Base-by-base conservation (phyloP, 2,113 vertebrate species). In the Ciconia maguari region DNA sequence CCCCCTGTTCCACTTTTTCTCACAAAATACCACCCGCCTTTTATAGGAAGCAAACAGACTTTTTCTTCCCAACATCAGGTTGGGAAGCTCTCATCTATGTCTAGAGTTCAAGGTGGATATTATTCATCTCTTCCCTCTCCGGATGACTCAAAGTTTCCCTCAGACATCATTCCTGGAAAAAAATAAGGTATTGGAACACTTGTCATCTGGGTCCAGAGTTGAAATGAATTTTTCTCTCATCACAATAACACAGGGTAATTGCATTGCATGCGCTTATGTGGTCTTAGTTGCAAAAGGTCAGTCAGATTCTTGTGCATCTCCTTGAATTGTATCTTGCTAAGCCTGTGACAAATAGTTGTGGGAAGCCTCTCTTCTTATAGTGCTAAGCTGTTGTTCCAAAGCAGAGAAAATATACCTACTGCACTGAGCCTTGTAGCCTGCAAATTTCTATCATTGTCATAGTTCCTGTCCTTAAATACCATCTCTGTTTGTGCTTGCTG, bases 101-200 rank as follows among this genome's bases (percentile, higher is more conserved):
- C 66, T 83, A 21, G 41, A 89, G 57, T 79, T 92, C 48, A 89
- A 79, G 34, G 55, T 80, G 46, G 61, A 49, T 86, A 77, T 83
- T 96, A 76, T 60, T 93, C 6, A 94, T 62, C 54, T 72, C 36
- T 76, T 90, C 68, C 51, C 41, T 76, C 48, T 65, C 44, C 49
- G 49, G 15, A 92, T 94, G 91, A 94, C 77, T 92, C 94, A 96
- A 85, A 86, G 10, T 68, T 94, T 96, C 83, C 44, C 21, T 91
- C 81, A 91, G 87, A 92, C 74, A 87, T 82, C 24, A 77, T 79
- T 85, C 78, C 60, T 82, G 72, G 26, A 54, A n/a, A 83, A 79
- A 82, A 65, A 71, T 16, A 51, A 79, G 29, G 26, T 42, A 83
- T 72, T 84, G 44, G 72, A 96, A 92, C 57, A 60, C 42, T 91